A percentile compares a stretch with the other conserved stretches of the same genome.
phyloP scores from a whole-genome alignment of 2,888 invertebrate species.

The Lithophane leautieri region DNA sequence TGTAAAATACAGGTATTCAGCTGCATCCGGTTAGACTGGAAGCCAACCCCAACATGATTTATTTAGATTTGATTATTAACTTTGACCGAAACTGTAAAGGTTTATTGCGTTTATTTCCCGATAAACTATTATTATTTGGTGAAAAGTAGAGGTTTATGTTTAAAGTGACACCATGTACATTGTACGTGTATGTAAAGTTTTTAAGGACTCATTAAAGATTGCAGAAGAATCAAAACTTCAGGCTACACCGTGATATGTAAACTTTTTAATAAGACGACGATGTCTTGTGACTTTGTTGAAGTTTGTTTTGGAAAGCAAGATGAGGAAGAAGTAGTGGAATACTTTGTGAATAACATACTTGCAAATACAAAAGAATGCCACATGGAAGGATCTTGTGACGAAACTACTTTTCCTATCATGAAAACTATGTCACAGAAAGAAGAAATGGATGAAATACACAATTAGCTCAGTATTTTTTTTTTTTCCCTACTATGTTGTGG shows the following conservation, averaged over 20 bases:
- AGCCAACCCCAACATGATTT: too few species aligned
- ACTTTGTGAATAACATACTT: conserved; percentile 13
- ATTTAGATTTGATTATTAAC: not conserved
- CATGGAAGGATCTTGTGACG: not conserved
- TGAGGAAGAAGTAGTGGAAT: not conserved
- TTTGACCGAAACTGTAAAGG: not conserved
- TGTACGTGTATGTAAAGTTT: not conserved
- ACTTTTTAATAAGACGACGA: conserved; percentile 25
- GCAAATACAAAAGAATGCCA: not conserved
- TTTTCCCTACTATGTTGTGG: too few species aligned
- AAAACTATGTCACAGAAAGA: too few species aligned
- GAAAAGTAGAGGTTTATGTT: not conserved
- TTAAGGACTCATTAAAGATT: conserved; percentile 6
- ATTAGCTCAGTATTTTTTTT: too few species aligned
- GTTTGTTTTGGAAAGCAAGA: conserved; percentile 15
- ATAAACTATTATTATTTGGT: not conserved
- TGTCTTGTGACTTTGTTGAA: conserved; percentile 1
- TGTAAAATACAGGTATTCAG: too few species aligned
- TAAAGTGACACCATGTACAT: not conserved
- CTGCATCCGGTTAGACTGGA: too few species aligned
- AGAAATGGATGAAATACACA: too few species aligned
- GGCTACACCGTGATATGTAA: conserved; percentile 11
- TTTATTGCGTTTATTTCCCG: not conserved
- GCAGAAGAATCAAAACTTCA: conserved; percentile 7
- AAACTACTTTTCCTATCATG: not conserved